Percentiles rank a stretch among this genome's conserved stretches.
Conservation (phyloP, 2,797 vertebrate genomes). For the Cossypha heuglini region DNA sequence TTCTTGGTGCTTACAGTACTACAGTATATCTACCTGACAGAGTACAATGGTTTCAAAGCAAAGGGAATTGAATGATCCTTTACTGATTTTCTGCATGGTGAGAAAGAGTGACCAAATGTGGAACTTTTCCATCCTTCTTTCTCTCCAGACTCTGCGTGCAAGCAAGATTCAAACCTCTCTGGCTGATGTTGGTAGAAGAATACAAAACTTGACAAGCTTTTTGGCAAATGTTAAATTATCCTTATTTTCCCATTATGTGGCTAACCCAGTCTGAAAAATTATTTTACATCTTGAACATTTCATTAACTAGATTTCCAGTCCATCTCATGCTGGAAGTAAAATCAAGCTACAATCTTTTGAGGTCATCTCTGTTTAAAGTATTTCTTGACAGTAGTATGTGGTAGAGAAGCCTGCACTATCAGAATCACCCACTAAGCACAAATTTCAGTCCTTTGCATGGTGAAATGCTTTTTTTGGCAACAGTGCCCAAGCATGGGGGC, state of each 20-base stretch:
- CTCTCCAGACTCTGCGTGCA: background rate
- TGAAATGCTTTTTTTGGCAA: background rate
- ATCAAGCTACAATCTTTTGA: background rate
- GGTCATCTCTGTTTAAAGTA: background rate
- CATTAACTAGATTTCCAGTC: background rate
- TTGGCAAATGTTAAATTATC: background rate
- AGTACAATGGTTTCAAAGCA: background rate
- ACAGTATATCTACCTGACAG: background rate
- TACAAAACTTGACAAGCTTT: background rate
- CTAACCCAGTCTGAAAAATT: background rate
- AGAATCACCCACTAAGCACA: background rate
- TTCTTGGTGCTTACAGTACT: background rate
- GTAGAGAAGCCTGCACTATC: background rate
- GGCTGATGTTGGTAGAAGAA: background rate
- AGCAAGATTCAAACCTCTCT: background rate
- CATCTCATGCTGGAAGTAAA: background rate
- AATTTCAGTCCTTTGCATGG: background rate
- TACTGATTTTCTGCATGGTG: background rate
- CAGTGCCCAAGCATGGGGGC: fast-evolving
- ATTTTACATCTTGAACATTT: background rate
- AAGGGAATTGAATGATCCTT: background rate
- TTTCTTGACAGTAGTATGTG: background rate
- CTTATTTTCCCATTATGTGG: background rate
- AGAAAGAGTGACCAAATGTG: background rate
- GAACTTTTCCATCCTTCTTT: background rate